phyloP scores from a whole-genome alignment of 1,140 invertebrate species.

The Eubasilissa regina region DNA sequence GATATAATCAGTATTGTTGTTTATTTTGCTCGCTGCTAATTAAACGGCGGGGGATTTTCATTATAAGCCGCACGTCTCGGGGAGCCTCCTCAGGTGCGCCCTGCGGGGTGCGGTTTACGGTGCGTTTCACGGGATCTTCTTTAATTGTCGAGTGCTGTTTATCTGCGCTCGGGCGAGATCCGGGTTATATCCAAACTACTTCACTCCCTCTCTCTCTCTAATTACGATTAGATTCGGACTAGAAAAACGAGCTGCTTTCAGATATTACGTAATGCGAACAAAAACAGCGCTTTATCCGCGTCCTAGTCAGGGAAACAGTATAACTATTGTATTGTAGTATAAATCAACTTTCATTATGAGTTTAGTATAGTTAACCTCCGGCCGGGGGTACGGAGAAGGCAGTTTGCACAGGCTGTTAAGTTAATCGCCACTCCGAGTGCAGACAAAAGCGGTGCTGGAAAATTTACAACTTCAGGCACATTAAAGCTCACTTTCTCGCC shows the following conservation, averaged over 20 bases:
- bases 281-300: too few relatives aligned
- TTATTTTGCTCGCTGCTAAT: conserved; percentile 56
- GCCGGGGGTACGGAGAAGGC: conserved; percentile 17
- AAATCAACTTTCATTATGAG: conserved; percentile 13
- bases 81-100: conserved; percentile 33
- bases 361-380: conserved; percentile 30
- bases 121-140: neutral
- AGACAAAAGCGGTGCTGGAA: conserved; percentile 25
- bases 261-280: too few relatives aligned
- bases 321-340: neutral
- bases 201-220: too few relatives aligned
- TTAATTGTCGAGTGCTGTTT: neutral
- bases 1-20: conserved; percentile 58
- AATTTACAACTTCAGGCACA: conserved; percentile 36
- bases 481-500: conserved; percentile 30
- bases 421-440: conserved; percentile 40
- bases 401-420: conserved; percentile 43
- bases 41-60: conserved; percentile 55
- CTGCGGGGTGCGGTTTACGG: conserved; percentile 19
- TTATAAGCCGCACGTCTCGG: conserved; percentile 48
- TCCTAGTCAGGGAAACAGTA: too few relatives aligned
- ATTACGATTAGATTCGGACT: too few relatives aligned
- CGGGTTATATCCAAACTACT: too few relatives aligned
- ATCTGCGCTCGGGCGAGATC: neutral
- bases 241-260: too few relatives aligned